Evolutionary conservation across 2,888 invertebrate species (phyloP), one percentile per base, ranked within the genome.

Genomic region (Metacarcinus magister): DNA sequence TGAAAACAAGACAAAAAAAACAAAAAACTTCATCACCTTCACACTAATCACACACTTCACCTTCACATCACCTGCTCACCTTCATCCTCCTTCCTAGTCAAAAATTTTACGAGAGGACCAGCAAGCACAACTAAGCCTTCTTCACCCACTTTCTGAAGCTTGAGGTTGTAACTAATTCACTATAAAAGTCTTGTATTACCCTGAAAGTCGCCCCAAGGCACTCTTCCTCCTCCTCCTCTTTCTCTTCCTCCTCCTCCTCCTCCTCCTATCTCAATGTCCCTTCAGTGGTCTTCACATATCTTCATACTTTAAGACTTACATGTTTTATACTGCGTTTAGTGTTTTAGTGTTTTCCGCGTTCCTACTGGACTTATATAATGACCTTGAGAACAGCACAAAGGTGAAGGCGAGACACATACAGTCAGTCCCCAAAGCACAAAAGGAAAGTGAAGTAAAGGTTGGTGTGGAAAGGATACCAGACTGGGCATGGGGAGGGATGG

Each of bases 341-440:
- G 16, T 32, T 82, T 82, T 32, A 82, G 32, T 2, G 82, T 82
- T 82, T 82, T 82, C 82, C 82, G 82, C 82, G 82, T 82, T 82
- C 82, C 32, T 82, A 5, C 32, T 32, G 32, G 32, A 28, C n/a
- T 8, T 39, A 2, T 39, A 39, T 4, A 32, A 23, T 13, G 43
- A 28, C 3, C 32, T 2, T 16, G 10, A 23, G 0, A 32, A 23
- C 3, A 23, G 48, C n/a, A 16, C 3, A 23, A n/a, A 67, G 67
- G 67, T n/a, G n/a, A n/a, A 67, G 67, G 67, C 4, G n/a, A 4
- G 67, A 67, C 67, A 67, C n/a, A 23, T n/a, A 23, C 67, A 19
- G n/a, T 39, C 39, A 39, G 39, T 39, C 39, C 54, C 2, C n/a
- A 16, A 67, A n/a, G n/a, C 10, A 48, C 46, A 32, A 44, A 46